Evolutionary conservation across 2,113 vertebrate genomes (phyloP).

Genomic region (Gavialis gangeticus): DNA sequence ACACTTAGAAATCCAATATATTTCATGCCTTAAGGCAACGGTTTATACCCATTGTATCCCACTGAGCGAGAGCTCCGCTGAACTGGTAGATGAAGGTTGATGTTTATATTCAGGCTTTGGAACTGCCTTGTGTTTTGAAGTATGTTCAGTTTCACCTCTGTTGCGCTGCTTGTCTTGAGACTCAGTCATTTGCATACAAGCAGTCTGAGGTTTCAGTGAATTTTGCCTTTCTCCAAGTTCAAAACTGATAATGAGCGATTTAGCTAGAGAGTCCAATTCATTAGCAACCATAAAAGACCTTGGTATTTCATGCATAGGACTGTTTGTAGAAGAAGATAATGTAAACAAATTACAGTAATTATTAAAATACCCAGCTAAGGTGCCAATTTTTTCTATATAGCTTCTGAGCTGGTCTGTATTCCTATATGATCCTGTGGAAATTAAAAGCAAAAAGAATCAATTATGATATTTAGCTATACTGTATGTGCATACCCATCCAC

Average conservation of each 20-base stretch:
- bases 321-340: neutral
- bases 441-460: neutral
- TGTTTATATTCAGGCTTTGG: constrained; percentile 68
- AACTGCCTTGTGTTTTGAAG: constrained; percentile 29
- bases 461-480: neutral
- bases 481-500: neutral
- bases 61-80: constrained; percentile 14
- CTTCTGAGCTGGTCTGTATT: constrained; percentile 55
- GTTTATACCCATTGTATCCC: constrained; percentile 88
- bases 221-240: constrained; percentile 54
- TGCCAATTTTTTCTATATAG: constrained; percentile 70
- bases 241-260: constrained; percentile 76
- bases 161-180: neutral
- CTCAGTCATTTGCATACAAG: neutral
- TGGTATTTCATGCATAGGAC: neutral
- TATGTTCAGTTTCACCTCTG: neutral
- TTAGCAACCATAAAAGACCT: constrained; percentile 22
- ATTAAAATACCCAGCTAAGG: constrained; percentile 72
- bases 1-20: neutral
- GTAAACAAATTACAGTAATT: constrained; percentile 55
- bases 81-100: neutral
- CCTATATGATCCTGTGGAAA: constrained; percentile 34
- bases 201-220: neutral
- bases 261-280: constrained; percentile 79
- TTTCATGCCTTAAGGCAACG: neutral